Conservation (phyloP, 2,797 vertebrate species). For the Philypnodon macrostomus region DNA sequence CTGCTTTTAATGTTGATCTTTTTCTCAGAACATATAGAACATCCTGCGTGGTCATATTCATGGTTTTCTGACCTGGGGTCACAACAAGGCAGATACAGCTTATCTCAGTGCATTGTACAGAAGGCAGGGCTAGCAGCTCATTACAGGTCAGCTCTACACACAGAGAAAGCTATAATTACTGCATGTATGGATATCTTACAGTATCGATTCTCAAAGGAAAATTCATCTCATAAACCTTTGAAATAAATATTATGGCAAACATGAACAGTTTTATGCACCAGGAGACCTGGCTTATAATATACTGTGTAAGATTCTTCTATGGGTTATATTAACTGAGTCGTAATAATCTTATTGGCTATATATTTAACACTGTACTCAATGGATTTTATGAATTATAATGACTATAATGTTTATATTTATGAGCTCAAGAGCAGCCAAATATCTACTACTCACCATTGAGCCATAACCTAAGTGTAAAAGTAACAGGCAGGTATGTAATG, state of each 20-base stretch:
- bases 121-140: conserved; percentile 43
- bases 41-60: conserved; percentile 7
- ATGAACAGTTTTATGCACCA: conserved; percentile 15
- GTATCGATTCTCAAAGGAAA: conserved; percentile 58
- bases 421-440: too few relatives aligned
- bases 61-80: conserved; percentile 37
- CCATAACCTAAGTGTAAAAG: too few relatives aligned
- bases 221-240: conserved; percentile 38
- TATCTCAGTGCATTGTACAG: conserved; percentile 40
- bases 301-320: too few relatives aligned
- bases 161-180: conserved; percentile 52
- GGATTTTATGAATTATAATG: too few relatives aligned
- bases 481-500: too few relatives aligned
- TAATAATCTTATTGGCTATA: neutral
- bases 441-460: too few relatives aligned
- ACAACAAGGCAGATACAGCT: conserved; percentile 31
- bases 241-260: conserved; percentile 47
- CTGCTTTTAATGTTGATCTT: conserved; percentile 22
- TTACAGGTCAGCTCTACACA: conserved; percentile 56
- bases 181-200: conserved; percentile 37
- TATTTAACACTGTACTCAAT: too few relatives aligned
- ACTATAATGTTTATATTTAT: too few relatives aligned
- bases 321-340: too few relatives aligned
- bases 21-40: conserved; percentile 8
- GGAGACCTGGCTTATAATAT: conserved; percentile 8